A percentile compares a stretch with the other conserved stretches of the same genome.
These are phyloP conservation scores for Orientallactaga sibirica DNA, from an alignment of 2,797 vertebrate species.

Conservation along the genomic window DNA sequence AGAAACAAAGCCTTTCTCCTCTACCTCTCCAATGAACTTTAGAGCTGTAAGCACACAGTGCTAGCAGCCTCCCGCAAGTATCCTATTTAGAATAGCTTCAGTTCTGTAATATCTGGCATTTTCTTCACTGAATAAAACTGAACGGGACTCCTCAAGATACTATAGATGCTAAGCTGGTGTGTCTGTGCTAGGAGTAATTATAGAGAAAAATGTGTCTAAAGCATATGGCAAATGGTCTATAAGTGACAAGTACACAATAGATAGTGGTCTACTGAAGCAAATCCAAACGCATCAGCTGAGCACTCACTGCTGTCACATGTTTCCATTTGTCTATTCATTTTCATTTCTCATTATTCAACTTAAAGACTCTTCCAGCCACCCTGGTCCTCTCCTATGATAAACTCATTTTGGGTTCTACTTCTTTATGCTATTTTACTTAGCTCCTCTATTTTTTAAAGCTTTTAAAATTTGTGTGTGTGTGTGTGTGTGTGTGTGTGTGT, in stretches of 20 bases:
- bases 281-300: not conserved
- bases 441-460: not conserved
- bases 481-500: too few relatives aligned
- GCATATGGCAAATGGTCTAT: not conserved
- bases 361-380: not conserved
- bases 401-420: not conserved
- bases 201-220: not conserved
- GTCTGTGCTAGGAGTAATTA: constrained; percentile 30
- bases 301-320: not conserved
- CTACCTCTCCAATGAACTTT: not conserved
- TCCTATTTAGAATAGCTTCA: too few relatives aligned
- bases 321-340: not conserved
- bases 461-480: not conserved
- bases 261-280: not conserved
- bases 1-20: not conserved
- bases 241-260: not conserved
- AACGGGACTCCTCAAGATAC: constrained; percentile 24
- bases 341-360: not conserved
- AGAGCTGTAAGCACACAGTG: not conserved
- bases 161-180: not conserved
- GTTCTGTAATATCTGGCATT: too few relatives aligned
- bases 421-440: not conserved
- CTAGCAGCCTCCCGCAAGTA: not conserved
- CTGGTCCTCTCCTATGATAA: not conserved
- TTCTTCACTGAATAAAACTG: too few relatives aligned